Evolutionary conservation across 2,888 invertebrate genomes (phyloP), one percentile per base, ranked within the genome.

Genomic region (Tetrapedia diversipes): DNA sequence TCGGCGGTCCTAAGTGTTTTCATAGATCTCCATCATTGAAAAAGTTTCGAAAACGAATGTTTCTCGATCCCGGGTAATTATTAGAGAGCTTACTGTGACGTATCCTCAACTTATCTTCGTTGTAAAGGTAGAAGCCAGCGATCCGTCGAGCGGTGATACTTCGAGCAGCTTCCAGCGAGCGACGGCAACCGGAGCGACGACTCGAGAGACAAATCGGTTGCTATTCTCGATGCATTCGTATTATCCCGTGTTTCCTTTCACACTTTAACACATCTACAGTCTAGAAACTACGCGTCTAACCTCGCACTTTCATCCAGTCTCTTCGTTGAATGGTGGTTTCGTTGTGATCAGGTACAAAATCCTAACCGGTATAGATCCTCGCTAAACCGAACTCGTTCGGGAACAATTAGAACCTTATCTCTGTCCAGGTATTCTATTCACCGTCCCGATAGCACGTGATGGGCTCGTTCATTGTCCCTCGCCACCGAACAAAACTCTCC

Each of bases 21-120:
- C 85, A 75, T 87, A 88, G 59, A 87, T 89, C 76, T 89, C 82
- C 87, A 86, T 88, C 54, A 73, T 64, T n/a, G 64, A 60, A 41
- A 39, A 47, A 19, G n/a, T 24, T 32, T 39, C 27, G 53, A 47
- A 27, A 47, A 10, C 2, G 43, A 24, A 11, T 29, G 10, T 51
- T 63, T 19, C 27, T 67, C 22, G n/a, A 29, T 27, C 24, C 27
- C 32, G 14, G 16, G 7, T 19, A 22, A 45, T 34, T 34, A 7
- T 14, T 14, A 14, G 10, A 41, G 29, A n/a, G 64, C 43, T 72
- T 73, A 66, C 37, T 45, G 53, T 27, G 29, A 27, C 45, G 56
- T 19, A 22, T 19, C 45, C 49, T 70, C 39, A 43, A 81, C 63
- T 79, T 68, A 72, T 74, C 72, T 85, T 85, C 83, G 81, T 83